Evolutionary conservation across 2,888 invertebrate species (phyloP).

Genomic region (Nomada ruficornis): DNA sequence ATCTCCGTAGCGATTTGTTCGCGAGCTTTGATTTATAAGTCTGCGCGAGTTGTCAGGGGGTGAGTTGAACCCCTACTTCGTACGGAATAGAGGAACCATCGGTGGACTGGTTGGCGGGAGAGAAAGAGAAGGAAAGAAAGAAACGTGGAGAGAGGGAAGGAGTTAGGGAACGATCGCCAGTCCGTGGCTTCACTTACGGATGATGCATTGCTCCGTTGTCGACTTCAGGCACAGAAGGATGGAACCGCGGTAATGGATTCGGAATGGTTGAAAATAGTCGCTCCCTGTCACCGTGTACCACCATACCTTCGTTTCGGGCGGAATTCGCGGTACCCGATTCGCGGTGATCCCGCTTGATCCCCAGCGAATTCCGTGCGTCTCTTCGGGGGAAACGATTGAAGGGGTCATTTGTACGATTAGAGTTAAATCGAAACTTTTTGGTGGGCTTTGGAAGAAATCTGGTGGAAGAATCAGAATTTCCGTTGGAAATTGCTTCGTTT

Average conservation of each 20-base stretch:
- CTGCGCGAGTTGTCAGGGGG: slow-evolving; percentile 68
- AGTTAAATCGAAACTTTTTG: neutral
- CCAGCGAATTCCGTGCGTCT: neutral
- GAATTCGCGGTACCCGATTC: slow-evolving; percentile 42
- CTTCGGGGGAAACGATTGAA: neutral
- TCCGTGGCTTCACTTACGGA: slow-evolving; percentile 76
- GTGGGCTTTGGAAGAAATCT: neutral
- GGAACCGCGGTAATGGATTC: slow-evolving; percentile 77
- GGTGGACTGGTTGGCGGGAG: slow-evolving; percentile 22
- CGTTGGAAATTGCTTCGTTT: neutral
- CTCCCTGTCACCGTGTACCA: slow-evolving; percentile 67
- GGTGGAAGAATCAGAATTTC: neutral
- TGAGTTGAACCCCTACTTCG: slow-evolving; percentile 39
- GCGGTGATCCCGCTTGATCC: slow-evolving; percentile 10
- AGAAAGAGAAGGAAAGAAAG: slow-evolving; percentile 34
- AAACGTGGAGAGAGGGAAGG: slow-evolving; percentile 45
- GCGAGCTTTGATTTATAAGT: slow-evolving; percentile 80
- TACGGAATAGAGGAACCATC: slow-evolving; percentile 38
- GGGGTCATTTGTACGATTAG: neutral
- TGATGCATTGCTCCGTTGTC: slow-evolving; percentile 79
- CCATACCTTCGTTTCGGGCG: slow-evolving; percentile 8
- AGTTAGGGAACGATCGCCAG: slow-evolving; percentile 71
- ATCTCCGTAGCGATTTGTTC: slow-evolving; percentile 78
- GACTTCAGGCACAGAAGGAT: slow-evolving; percentile 77
- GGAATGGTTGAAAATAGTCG: slow-evolving; percentile 76